Conservation (phyloP, 2,888 invertebrate genomes). For the Drosophila mayaguana region DNA sequence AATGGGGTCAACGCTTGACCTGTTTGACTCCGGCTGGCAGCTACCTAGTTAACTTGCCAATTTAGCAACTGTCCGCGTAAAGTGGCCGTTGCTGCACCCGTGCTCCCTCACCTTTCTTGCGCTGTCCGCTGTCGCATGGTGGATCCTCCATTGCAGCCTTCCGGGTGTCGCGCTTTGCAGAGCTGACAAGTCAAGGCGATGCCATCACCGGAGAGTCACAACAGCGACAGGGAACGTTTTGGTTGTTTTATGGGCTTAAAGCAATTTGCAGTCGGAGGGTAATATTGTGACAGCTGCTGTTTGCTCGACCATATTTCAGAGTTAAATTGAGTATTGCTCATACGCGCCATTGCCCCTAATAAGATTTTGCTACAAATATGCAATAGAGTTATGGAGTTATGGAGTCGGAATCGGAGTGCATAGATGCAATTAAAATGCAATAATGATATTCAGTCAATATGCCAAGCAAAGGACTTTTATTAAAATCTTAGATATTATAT, state of each 20-base stretch:
- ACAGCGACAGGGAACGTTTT: background rate
- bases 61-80: constrained; percentile 40
- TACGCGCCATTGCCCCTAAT: constrained; percentile 72
- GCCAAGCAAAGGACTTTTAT: too few relatives aligned
- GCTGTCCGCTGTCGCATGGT: constrained; percentile 22
- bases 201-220: background rate
- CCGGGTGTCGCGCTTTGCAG: constrained; percentile 44
- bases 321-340: constrained; percentile 64
- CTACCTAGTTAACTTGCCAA: constrained; percentile 33
- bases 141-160: constrained; percentile 59
- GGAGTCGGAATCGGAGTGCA: constrained; percentile 10
- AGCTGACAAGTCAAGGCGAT: constrained; percentile 58
- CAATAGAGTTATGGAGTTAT: background rate
- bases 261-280: constrained; percentile 9
- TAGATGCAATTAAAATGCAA: constrained; percentile 40
- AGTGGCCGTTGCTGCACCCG: constrained; percentile 27
- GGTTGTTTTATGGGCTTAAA: constrained; percentile 21
- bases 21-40: constrained; percentile 20
- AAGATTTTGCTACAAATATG: constrained; percentile 34
- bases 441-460: too few relatives aligned
- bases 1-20: constrained; percentile 54
- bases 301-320: constrained; percentile 36
- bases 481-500: too few relatives aligned
- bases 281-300: constrained; percentile 41
- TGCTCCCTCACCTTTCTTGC: background rate